phyloP scores from a whole-genome alignment of 2,113 vertebrate genomes.

The Heliornis fulica region DNA sequence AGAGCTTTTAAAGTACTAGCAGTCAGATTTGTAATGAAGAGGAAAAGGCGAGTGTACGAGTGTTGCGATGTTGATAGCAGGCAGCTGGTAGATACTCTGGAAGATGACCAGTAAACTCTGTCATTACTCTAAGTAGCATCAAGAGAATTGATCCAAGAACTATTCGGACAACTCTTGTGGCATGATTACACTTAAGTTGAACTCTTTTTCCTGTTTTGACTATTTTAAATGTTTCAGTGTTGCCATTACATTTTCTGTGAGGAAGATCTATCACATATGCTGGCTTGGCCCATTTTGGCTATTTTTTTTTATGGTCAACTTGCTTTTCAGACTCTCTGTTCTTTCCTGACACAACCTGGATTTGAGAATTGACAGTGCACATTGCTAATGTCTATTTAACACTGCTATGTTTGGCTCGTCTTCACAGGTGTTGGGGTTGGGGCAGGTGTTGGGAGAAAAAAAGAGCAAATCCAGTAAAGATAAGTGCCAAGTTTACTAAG shows the following conservation, averaged over 20 bases:
- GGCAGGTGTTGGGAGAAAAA: neutral
- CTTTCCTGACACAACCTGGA: neutral
- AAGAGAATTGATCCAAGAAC: constrained; percentile 36
- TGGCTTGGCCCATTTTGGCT: neutral
- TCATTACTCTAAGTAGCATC: constrained; percentile 43
- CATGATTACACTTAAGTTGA: constrained; percentile 22
- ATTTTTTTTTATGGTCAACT: neutral
- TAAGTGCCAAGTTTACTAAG: neutral
- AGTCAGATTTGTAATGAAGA: neutral
- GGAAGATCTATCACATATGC: constrained; percentile 1
- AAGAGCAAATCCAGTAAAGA: neutral
- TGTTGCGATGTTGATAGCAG: neutral
- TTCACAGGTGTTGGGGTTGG: neutral
- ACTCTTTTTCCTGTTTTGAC: constrained; percentile 60
- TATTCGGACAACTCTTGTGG: constrained; percentile 13
- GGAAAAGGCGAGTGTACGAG: neutral
- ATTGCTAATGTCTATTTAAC: neutral
- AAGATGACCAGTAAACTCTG: neutral
- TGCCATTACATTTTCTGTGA: constrained; percentile 23
- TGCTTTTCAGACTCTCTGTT: neutral
- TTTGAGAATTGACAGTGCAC: neutral
- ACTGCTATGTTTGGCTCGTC: neutral
- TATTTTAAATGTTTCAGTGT: constrained; percentile 27
- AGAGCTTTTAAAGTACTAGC: neutral
- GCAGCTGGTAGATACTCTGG: constrained; percentile 44